phyloP scores from a whole-genome alignment of 2,797 vertebrate species.

The Limnodromus scolopaceus region DNA sequence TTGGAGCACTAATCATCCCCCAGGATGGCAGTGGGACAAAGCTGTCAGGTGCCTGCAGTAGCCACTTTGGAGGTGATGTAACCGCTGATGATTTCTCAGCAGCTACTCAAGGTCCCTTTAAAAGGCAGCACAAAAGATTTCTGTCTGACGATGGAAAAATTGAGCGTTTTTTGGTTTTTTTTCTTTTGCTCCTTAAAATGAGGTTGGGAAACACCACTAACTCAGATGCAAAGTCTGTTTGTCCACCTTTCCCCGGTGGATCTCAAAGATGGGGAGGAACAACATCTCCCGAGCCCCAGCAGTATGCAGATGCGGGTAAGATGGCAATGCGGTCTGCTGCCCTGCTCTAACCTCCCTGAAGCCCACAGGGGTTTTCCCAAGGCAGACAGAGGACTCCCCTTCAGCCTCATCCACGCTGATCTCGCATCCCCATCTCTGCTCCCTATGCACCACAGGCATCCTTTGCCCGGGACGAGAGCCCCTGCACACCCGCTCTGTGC shows the following conservation, averaged over 20 bases:
- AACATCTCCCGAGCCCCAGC: background rate
- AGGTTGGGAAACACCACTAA: background rate
- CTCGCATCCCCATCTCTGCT: background rate
- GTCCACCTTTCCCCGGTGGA: background rate
- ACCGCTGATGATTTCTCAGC: conserved; percentile 3
- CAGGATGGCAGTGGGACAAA: background rate
- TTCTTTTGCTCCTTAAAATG: background rate
- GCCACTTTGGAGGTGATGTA: background rate
- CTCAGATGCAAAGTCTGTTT: background rate
- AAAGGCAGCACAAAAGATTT: conserved; percentile 53
- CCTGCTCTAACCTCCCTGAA: background rate
- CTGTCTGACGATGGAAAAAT: background rate
- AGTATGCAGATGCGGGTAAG: background rate
- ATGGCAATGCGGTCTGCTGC: background rate
- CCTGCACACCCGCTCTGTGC: accelerated
- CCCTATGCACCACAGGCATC: background rate
- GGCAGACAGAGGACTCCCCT: background rate
- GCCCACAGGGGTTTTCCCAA: background rate
- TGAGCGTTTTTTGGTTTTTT: background rate
- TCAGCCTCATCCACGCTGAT: background rate
- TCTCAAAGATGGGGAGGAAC: background rate
- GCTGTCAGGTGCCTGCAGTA: conserved; percentile 17
- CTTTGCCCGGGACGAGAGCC: background rate
- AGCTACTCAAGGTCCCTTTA: conserved; percentile 20
- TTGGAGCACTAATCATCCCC: background rate